These are phyloP conservation scores for Leptinotarsa tumamoca DNA, from an alignment of 2,888 invertebrate species.

Conservation along the genomic window DNA sequence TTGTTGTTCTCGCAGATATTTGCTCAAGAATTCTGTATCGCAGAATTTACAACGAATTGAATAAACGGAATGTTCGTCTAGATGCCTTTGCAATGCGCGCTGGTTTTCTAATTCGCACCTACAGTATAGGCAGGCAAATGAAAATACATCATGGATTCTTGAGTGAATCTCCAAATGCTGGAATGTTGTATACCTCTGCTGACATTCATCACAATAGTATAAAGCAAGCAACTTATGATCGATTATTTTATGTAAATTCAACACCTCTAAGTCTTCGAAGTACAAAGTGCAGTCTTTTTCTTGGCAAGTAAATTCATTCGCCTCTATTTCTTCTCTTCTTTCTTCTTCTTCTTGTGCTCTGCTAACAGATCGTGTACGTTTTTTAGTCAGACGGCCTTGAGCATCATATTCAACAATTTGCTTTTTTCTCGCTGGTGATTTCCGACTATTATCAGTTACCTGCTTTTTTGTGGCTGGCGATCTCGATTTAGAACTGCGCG, in stretches of 20 bases:
- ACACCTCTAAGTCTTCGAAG: conserved; percentile 41
- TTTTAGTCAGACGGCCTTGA: conserved; percentile 27
- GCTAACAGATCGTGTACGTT: conserved; percentile 43
- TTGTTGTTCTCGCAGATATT: conserved; percentile 13
- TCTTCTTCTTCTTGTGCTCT: conserved; percentile 40
- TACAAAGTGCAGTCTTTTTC: conserved; percentile 38
- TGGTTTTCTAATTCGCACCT: conserved; percentile 32
- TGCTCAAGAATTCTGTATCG: conserved; percentile 44
- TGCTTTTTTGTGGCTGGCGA: conserved; percentile 24
- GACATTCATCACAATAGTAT: conserved; percentile 40
- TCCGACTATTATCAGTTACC: conserved; percentile 14
- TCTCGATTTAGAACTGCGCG: conserved; percentile 8
- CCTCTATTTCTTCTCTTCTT: conserved; percentile 20
- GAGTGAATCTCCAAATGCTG: conserved; percentile 38
- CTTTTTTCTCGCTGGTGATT: conserved; percentile 22
- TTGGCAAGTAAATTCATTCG: conserved; percentile 35
- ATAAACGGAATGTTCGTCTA: conserved; percentile 43
- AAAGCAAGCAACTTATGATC: conserved; percentile 38
- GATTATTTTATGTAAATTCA: conserved; percentile 39
- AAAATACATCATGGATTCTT: conserved; percentile 35
- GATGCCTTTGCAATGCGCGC: conserved; percentile 41
- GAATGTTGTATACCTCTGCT: conserved; percentile 34
- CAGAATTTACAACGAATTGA: conserved; percentile 47
- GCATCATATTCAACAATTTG: conserved; percentile 30
- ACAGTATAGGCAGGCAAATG: conserved; percentile 44